Evolutionary conservation across 1,140 invertebrate genomes (phyloP), one percentile per base, ranked within the genome.

Genomic region (Aphelenchoides avenae): DNA sequence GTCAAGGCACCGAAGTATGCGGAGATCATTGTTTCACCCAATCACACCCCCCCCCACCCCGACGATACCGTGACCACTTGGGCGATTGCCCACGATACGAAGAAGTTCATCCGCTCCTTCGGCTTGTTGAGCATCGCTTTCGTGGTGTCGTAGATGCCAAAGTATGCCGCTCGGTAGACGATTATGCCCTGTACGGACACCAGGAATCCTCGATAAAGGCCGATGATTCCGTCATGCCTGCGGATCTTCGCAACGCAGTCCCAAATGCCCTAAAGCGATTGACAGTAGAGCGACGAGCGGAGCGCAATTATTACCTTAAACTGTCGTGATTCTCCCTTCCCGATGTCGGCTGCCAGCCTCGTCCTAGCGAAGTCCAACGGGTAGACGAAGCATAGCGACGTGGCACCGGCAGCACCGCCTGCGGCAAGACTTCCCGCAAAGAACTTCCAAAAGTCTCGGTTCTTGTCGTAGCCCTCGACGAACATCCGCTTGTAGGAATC

Each of bases 391-490:
- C 75, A 77, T 15, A 77, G 61, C 11, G 72, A 76, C 15, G 75
- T 78, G 22, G 72, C 72, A 61, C 73, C 77, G 52, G 77, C 75
- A 33, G 70, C 73, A 47, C 75, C 73, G 44, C 75, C 75, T 53
- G 68, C 61, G 29, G 75, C 67, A 31, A 77, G 50, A 61, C 77
- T 78, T 43, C 87, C 87, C 63, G 82, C 78, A 79, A 90, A 89
- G 71, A 87, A 88, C 73, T 84, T 84, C 85, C 86, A 86, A 83
- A 89, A 90, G 68, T 89, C 86, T 52, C 84, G 87, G 66, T 87
- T 84, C 81, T 89, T 88, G 80, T 89, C 87, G 56, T 89, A 18
- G 63, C 86, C 86, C 56, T 83, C 85, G 9, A 71, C 27, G 52
- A 70, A 70, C 43, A 70, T 33, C 48, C 61, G 57, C 57, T 70